These are phyloP conservation scores for Thecophora atra DNA, from an alignment of 2,888 invertebrate species.

Conservation along the genomic window DNA sequence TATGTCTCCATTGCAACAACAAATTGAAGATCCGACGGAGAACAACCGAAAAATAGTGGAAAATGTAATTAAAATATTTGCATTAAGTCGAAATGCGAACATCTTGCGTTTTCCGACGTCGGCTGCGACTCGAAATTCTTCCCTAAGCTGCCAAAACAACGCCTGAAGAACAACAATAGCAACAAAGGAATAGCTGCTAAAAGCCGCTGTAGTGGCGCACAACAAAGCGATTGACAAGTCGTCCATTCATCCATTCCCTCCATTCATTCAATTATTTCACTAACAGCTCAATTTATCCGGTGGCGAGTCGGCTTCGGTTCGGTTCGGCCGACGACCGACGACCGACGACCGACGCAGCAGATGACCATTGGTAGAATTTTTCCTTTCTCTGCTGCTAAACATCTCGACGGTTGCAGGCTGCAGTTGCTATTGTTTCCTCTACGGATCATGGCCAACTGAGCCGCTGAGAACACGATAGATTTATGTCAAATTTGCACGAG, in stretches of 20 bases:
- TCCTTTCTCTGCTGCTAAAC: not conserved
- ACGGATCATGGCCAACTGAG: not conserved
- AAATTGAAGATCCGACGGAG: not conserved
- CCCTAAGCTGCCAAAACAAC: constrained; percentile 18
- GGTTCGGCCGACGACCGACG: not conserved
- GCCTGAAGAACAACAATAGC: constrained; percentile 9
- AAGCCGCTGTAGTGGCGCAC: not conserved
- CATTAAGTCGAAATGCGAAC: not conserved
- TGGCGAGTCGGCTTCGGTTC: not conserved
- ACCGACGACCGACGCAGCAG: not conserved
- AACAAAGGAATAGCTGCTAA: not conserved
- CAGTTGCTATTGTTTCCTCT: not conserved
- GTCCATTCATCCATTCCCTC: not conserved
- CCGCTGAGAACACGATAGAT: not conserved
- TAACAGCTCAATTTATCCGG: constrained; percentile 17
- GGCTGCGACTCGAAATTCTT: too few species aligned
- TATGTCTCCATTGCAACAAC: not conserved
- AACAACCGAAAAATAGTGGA: not conserved
- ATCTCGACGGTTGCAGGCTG: not conserved
- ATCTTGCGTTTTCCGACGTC: not conserved
- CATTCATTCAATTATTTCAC: constrained; percentile 10
- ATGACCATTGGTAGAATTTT: constrained; percentile 5
- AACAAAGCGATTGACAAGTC: not conserved
- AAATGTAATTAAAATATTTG: not conserved
- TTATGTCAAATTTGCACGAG: not conserved